phyloP scores from a whole-genome alignment of 2,888 invertebrate genomes.

The Halictus ligatus region DNA sequence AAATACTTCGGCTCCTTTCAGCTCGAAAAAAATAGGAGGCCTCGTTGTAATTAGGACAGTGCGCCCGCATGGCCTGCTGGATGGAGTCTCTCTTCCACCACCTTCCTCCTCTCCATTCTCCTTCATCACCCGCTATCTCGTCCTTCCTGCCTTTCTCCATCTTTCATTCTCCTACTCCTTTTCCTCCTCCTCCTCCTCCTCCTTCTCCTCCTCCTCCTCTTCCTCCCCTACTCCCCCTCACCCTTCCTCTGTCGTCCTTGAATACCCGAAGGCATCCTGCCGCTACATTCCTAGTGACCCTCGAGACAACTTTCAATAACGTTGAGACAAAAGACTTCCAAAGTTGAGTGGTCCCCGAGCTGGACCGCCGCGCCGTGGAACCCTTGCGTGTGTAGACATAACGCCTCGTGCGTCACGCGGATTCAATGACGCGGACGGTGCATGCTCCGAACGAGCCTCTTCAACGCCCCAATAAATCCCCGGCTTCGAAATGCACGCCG shows the following conservation, averaged over 20 bases:
- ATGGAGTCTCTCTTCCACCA: slow-evolving; percentile 63
- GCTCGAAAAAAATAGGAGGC: slow-evolving; percentile 79
- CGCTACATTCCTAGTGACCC: slow-evolving; percentile 82
- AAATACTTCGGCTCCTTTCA: slow-evolving; percentile 81
- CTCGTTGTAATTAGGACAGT: slow-evolving; percentile 84
- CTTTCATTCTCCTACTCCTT: slow-evolving; percentile 34
- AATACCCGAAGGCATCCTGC: slow-evolving; percentile 76
- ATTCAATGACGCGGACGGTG: slow-evolving; percentile 11
- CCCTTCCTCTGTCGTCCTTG: slow-evolving; percentile 69
- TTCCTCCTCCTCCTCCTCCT: slow-evolving; percentile 29
- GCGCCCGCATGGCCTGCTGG: slow-evolving; percentile 81
- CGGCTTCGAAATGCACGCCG: background rate
- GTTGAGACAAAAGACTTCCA: slow-evolving; percentile 76
- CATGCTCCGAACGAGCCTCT: slow-evolving; percentile 28
- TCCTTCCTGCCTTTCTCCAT: slow-evolving; percentile 51
- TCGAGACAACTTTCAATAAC: slow-evolving; percentile 80
- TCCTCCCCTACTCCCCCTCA: slow-evolving; percentile 59
- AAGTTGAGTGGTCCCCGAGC: slow-evolving; percentile 62
- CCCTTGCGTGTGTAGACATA: slow-evolving; percentile 27
- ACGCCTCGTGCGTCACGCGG: slow-evolving; percentile 35
- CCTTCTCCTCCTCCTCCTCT: slow-evolving; percentile 55
- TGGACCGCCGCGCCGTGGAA: slow-evolving; percentile 23
- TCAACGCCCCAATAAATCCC: slow-evolving; percentile 5
- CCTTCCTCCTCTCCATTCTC: slow-evolving; percentile 60
- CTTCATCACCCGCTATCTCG: slow-evolving; percentile 63